A percentile compares a stretch with the other conserved stretches of the same genome.
phyloP scores from a whole-genome alignment of 2,113 vertebrate genomes.

The Conger conger region DNA sequence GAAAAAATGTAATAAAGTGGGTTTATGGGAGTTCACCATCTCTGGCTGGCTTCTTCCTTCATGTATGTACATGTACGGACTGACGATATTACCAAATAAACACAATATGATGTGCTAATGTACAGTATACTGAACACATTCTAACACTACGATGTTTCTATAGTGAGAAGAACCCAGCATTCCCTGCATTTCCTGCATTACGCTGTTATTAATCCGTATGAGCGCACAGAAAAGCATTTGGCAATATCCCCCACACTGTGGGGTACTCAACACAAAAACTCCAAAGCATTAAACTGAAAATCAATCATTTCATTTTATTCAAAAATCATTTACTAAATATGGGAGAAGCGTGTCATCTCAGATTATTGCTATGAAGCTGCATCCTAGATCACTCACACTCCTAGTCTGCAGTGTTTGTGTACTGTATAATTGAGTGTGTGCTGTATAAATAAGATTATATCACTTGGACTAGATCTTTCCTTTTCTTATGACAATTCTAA shows the following conservation, averaged over 20 bases:
- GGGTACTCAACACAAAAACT: not conserved
- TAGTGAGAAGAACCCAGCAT: too few species aligned
- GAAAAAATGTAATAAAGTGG: slow-evolving; percentile 27
- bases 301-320: not conserved
- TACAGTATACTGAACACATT: too few species aligned
- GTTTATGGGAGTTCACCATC: not conserved
- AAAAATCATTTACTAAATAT: not conserved
- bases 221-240: not conserved
- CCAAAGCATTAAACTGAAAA: not conserved
- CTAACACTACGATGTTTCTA: too few species aligned
- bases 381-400: too few species aligned
- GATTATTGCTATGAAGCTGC: not conserved
- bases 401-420: too few species aligned
- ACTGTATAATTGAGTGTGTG: too few species aligned
- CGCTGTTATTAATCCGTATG: not conserved
- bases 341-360: not conserved
- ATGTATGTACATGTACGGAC: not conserved
- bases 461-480: too few species aligned
- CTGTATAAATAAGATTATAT: too few species aligned
- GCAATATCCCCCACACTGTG: not conserved
- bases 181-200: not conserved
- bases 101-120: too few species aligned
- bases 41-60: not conserved
- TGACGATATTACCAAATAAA: too few species aligned
- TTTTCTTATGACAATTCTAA: too few species aligned